phyloP scores from a whole-genome alignment of 2,888 invertebrate genomes.

The Drosophila helvetica region DNA sequence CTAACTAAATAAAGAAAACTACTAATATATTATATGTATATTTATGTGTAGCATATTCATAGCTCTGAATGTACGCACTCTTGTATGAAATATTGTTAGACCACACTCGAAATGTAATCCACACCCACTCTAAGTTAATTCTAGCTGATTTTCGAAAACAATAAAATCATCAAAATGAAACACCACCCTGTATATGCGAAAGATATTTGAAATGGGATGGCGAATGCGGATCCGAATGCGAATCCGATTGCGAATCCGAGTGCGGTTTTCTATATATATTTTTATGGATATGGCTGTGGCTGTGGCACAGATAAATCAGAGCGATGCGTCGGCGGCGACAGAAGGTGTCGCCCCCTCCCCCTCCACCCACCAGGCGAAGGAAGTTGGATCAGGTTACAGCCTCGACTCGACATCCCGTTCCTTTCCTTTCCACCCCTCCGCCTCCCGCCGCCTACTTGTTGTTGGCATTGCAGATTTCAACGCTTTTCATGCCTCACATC shows the following conservation, averaged over 20 bases:
- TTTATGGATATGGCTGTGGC: conserved; percentile 37
- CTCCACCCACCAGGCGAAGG: neutral
- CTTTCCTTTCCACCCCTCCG: conserved; percentile 52
- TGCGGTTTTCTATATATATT: conserved; percentile 44
- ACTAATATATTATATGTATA: conserved; percentile 27
- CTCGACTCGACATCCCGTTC: neutral
- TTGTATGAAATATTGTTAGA: conserved; percentile 51
- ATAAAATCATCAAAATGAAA: conserved; percentile 46
- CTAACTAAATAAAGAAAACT: conserved; percentile 21
- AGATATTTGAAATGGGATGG: conserved; percentile 19
- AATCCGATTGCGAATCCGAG: conserved; percentile 36
- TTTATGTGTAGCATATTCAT: conserved; percentile 39
- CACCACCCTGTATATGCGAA: conserved; percentile 26
- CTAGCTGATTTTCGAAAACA: conserved; percentile 65
- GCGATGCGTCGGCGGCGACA: conserved; percentile 48
- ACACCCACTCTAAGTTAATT: conserved; percentile 62
- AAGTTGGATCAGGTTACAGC: conserved; percentile 43
- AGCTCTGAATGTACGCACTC: conserved; percentile 67
- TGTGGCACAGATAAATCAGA: conserved; percentile 57
- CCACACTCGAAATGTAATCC: conserved; percentile 58
- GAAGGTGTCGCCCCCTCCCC: conserved; percentile 48
- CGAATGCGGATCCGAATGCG: conserved; percentile 51
- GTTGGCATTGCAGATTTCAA: conserved; percentile 71
- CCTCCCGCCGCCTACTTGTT: conserved; percentile 44
- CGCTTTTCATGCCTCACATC: conserved; percentile 59